Base-by-base conservation (phyloP, 1,140 invertebrate genomes). In the Atta texana region DNA sequence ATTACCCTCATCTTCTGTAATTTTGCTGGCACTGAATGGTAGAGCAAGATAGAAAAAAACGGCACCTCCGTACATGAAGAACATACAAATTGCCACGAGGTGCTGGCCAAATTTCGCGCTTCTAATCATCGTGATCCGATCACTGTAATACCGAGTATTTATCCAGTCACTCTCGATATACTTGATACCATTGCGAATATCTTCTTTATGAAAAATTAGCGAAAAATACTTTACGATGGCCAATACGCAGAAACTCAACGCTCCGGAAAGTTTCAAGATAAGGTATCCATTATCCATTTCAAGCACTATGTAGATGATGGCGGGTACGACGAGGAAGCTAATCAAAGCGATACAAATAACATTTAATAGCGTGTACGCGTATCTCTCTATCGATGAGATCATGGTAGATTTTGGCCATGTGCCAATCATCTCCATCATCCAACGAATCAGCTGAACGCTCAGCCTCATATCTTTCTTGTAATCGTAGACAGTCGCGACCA, bases 161-260 rank as follows among this genome's bases (percentile, higher is more conserved):
- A 71, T 87, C 93, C 94, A 94, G 69, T 94, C 94, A 16, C 77
- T 57, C 10, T 92, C 85, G 3, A 94, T 84, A 6, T 91, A 71
- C 12, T 91, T 18, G 21, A 94, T 63, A 63, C 92, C 93, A 8
- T 28, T 77, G 0, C 86, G 82, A 49, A 94, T 94, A 2, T 93
- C 89, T 0, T 80, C n/a, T 7, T 86, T 86, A 18, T 81, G 89
- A 0, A 82, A 64, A 1, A 93, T 86, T 0, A 94, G 24, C 1
- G 69, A 92, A 5, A 64, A 89, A 8, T 94, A 94, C 34, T 94
- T 94, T 0, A 86, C 18, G 8, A 94, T 85, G 2, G 92, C 90
- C 91, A 94, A 93, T 8, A 92, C 4, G 39, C 90, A 91, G 71
- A 94, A 94, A 24, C 90, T 93, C 63, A 94, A 28, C 0, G 93